phyloP scores from a whole-genome alignment of 37 sponge, comb jelly and placozoan species.

The Geodia barretti region DNA sequence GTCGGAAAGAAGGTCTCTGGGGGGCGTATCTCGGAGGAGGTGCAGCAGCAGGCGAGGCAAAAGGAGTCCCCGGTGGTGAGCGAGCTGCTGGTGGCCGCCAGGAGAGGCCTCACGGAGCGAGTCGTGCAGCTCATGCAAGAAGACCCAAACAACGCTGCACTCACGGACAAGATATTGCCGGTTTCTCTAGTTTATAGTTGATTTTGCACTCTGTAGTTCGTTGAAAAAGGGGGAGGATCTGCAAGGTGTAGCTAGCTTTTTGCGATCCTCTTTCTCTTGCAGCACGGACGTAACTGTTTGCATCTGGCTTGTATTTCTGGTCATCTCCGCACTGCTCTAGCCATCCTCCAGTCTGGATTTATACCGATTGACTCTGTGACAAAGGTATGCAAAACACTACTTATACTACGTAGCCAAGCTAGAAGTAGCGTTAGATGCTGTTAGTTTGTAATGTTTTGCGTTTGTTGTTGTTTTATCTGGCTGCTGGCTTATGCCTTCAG shows the following conservation, averaged over 20 bases:
- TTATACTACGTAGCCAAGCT: too few relatives aligned
- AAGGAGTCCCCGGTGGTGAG: slow-evolving; percentile 28
- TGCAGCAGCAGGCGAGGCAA: slow-evolving; percentile 20
- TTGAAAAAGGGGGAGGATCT: too few relatives aligned
- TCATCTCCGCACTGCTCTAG: slow-evolving; percentile 37
- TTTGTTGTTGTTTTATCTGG: too few relatives aligned
- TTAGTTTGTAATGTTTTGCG: too few relatives aligned
- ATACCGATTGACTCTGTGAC: slow-evolving; percentile 38
- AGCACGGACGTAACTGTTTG: slow-evolving; percentile 61
- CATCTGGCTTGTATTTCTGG: slow-evolving; percentile 57
- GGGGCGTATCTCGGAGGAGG: slow-evolving; percentile 9
- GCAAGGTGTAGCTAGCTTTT: background rate
- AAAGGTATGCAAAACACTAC: slow-evolving; percentile 42
- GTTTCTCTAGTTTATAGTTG: background rate
- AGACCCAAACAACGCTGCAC: slow-evolving; percentile 5
- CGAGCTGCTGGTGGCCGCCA: slow-evolving; percentile 46
- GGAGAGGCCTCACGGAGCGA: slow-evolving; percentile 30
- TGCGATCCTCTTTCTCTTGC: background rate
- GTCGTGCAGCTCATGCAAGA: slow-evolving; percentile 26
- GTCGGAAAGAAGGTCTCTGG: too few relatives aligned
- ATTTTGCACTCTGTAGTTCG: too few relatives aligned
- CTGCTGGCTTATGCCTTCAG: too few relatives aligned
- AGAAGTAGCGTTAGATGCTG: too few relatives aligned
- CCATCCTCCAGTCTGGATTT: slow-evolving; percentile 34
- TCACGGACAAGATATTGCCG: background rate